These are phyloP conservation scores for Argyresthia goedartella DNA, from an alignment of 2,888 invertebrate species.

Conservation along the genomic window DNA sequence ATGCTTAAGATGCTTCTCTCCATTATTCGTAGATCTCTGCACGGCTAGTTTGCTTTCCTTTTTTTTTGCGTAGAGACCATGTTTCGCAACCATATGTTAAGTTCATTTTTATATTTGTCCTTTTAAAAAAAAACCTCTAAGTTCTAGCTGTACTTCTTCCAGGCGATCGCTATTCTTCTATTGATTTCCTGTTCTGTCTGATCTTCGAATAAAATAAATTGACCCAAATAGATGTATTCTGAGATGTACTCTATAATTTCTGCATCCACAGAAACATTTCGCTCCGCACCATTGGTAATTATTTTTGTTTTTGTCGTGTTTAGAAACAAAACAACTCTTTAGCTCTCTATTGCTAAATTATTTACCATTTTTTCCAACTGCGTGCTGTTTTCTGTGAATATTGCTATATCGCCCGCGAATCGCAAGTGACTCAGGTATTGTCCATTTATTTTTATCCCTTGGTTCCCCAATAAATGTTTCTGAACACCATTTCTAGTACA, in stretches of 20 bases:
- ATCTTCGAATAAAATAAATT: slow-evolving; percentile 6
- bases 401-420: neutral
- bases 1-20: slow-evolving; percentile 3
- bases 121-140: slow-evolving; percentile 6
- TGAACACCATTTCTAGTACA: neutral
- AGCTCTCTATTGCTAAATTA: neutral
- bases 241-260: neutral
- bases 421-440: slow-evolving; percentile 1
- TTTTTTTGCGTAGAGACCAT: slow-evolving; percentile 1
- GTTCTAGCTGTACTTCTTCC: slow-evolving; percentile 9
- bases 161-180: slow-evolving; percentile 7
- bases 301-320: neutral
- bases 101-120: slow-evolving; percentile 4
- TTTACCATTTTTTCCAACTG: neutral
- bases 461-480: neutral
- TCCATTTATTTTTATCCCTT: slow-evolving; percentile 1
- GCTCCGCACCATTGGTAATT: neutral
- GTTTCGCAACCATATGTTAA: slow-evolving; percentile 5
- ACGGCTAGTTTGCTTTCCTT: slow-evolving; percentile 1
- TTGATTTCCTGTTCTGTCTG: slow-evolving; percentile 9
- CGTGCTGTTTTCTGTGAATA: neutral
- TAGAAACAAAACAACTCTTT: neutral
- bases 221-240: slow-evolving; percentile 6
- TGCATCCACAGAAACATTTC: neutral
- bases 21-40: slow-evolving; percentile 5